Evolutionary conservation across 2,888 invertebrate species (phyloP).

Genomic region (Cremastobaeus sp.): DNA sequence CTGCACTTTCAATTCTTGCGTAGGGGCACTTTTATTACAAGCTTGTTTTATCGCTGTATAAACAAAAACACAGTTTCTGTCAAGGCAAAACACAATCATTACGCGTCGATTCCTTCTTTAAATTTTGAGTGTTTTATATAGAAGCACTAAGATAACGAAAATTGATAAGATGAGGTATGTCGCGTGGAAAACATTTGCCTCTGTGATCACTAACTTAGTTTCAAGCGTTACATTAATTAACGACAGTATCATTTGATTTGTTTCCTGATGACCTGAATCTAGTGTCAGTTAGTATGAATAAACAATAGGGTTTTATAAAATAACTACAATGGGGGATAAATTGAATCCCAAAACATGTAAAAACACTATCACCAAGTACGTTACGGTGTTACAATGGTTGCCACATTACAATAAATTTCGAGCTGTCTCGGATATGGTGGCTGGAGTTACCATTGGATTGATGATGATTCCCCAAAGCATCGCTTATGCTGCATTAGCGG

Average conservation of each 20-base stretch:
- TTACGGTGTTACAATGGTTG: conserved; percentile 84
- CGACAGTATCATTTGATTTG: not conserved
- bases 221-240: conserved; percentile 14
- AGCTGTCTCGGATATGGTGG: conserved; percentile 89
- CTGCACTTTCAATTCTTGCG: too few relatives aligned
- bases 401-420: conserved; percentile 84
- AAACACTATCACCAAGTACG: conserved; percentile 67
- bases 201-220: conserved; percentile 19
- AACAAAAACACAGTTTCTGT: conserved; percentile 23
- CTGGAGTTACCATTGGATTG: conserved; percentile 92
- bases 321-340: conserved; percentile 31
- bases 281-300: not conserved
- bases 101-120: conserved; percentile 19
- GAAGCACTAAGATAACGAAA: conserved; percentile 39
- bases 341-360: conserved; percentile 7
- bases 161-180: conserved; percentile 43
- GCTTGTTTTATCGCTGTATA: conserved; percentile 27
- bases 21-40: conserved; percentile 2
- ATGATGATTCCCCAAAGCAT: conserved; percentile 96
- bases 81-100: conserved; percentile 25
- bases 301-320: not conserved
- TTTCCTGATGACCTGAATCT: not conserved
- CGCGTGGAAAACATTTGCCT: conserved; percentile 14
- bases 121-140: conserved; percentile 44
- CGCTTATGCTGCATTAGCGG: conserved; percentile 92